Percentiles rank a stretch among this genome's conserved stretches.
These are phyloP conservation scores for Heliconius eleuchia DNA, from an alignment of 1,140 invertebrate genomes.

Conservation along the genomic window DNA sequence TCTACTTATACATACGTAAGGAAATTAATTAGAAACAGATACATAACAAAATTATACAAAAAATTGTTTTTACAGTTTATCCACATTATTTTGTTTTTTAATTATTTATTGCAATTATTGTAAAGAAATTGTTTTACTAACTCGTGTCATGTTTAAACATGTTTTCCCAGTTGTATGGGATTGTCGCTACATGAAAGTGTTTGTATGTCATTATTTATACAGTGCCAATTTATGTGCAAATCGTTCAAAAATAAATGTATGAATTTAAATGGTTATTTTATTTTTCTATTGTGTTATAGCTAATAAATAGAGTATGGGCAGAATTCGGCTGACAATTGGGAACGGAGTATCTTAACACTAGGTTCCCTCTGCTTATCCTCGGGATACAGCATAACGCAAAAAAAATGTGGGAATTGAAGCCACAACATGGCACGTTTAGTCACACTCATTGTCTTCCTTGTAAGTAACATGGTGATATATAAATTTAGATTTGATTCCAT, in stretches of 20 bases:
- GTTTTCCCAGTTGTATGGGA: not conserved
- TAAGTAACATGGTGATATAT: too few species aligned
- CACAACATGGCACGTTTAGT: too few species aligned
- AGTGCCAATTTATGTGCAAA: not conserved
- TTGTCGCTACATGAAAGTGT: not conserved
- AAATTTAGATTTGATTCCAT: too few species aligned
- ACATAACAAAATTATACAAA: not conserved
- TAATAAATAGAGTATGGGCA: too few species aligned
- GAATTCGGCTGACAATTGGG: too few species aligned
- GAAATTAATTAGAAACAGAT: not conserved
- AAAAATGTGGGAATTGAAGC: too few species aligned
- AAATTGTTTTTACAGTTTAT: not conserved
- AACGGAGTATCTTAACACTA: too few species aligned
- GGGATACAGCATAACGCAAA: too few species aligned
- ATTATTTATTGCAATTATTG: not conserved
- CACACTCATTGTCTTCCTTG: too few species aligned
- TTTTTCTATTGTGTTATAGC: not conserved
- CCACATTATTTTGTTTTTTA: not conserved
- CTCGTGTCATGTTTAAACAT: not conserved
- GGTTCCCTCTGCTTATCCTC: too few species aligned
- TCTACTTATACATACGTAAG: not conserved
- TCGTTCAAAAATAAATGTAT: slow-evolving; percentile 5
- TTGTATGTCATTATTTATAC: not conserved
- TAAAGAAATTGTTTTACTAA: not conserved
- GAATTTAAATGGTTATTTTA: not conserved